Conservation (phyloP, 2,797 vertebrate species). For the Lateolabrax maculatus region DNA sequence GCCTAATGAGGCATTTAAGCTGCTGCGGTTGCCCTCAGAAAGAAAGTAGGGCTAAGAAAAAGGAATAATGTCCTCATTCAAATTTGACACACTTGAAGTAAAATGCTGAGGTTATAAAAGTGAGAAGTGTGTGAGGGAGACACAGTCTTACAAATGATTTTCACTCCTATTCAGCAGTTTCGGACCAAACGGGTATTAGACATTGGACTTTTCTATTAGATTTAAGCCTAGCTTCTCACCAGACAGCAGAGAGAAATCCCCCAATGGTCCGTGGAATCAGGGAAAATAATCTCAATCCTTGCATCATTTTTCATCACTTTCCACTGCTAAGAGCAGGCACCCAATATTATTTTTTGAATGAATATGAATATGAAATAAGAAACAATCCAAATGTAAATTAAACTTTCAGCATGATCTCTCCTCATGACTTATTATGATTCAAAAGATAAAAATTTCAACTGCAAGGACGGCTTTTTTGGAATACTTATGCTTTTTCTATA, state of each 20-base stretch:
- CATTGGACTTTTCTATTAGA: conserved; percentile 70
- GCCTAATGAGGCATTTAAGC: conserved; percentile 82
- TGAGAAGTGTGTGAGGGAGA: conserved; percentile 62
- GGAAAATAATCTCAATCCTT: conserved; percentile 79
- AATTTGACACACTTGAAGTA: conserved; percentile 81
- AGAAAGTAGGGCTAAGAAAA: conserved; percentile 66
- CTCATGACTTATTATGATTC: conserved; percentile 42
- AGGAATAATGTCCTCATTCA: conserved; percentile 81
- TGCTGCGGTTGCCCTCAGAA: conserved; percentile 63
- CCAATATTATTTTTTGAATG: conserved; percentile 20
- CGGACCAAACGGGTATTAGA: conserved; percentile 73
- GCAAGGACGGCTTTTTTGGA: conserved; percentile 24
- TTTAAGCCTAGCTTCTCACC: conserved; percentile 66
- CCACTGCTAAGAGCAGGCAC: conserved; percentile 41
- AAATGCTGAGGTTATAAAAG: conserved; percentile 81
- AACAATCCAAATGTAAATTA: conserved; percentile 65
- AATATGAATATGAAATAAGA: conserved; percentile 62
- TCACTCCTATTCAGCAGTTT: conserved; percentile 81
- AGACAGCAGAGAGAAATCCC: conserved; percentile 65
- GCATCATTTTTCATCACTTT: conserved; percentile 79
- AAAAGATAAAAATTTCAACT: conserved; percentile 34
- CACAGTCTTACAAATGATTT: conserved; percentile 73
- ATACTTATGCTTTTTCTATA: conserved; percentile 8
- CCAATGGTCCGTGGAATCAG: conserved; percentile 65
- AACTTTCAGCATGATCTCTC: conserved; percentile 50